phyloP scores from a whole-genome alignment of 2,113 vertebrate species.

The Esox niger region DNA sequence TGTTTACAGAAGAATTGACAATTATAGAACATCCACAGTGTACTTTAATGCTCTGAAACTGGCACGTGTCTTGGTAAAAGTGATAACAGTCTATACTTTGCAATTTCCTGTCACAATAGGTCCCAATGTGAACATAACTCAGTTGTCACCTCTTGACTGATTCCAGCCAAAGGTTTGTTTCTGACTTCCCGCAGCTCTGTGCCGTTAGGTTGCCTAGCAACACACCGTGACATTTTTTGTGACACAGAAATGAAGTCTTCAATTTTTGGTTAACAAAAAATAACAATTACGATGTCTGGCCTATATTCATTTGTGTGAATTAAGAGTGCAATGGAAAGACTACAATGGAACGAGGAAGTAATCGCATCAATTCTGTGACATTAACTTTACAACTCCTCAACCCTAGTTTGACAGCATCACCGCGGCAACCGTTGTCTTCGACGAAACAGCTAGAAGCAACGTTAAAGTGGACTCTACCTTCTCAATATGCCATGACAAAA shows the following conservation, averaged over 20 bases:
- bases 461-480: not conserved
- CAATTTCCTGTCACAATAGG: slow-evolving; percentile 42
- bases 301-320: not conserved
- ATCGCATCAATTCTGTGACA: not conserved
- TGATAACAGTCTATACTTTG: not conserved
- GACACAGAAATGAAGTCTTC: slow-evolving; percentile 64
- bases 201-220: slow-evolving; percentile 75
- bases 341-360: not conserved
- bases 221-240: slow-evolving; percentile 69
- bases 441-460: not conserved
- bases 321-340: too few relatives aligned
- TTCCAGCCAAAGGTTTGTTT: slow-evolving; percentile 73
- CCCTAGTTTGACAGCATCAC: not conserved
- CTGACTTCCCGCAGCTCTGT: slow-evolving; percentile 72
- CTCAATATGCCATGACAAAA: not conserved
- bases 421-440: not conserved
- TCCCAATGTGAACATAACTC: slow-evolving; percentile 59
- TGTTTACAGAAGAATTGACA: too few relatives aligned
- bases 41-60: too few relatives aligned
- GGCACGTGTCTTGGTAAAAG: too few relatives aligned
- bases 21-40: too few relatives aligned
- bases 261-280: slow-evolving; percentile 75
- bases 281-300: slow-evolving; percentile 32
- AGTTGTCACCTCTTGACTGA: slow-evolving; percentile 70
- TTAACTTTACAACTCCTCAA: not conserved